Evolutionary conservation across 2,888 invertebrate genomes (phyloP).

Genomic region (Microchrysa polita): DNA sequence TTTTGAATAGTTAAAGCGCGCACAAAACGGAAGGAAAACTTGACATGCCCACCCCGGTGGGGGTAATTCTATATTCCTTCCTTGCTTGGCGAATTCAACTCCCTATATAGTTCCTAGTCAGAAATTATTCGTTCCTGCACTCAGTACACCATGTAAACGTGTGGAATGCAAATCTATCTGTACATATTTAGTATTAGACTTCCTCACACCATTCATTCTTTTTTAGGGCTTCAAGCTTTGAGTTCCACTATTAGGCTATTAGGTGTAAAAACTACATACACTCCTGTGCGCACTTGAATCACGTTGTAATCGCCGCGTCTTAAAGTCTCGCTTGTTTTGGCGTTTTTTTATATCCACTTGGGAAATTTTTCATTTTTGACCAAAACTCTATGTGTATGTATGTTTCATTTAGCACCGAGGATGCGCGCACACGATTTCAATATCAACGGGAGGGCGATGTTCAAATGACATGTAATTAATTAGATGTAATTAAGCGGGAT

Average conservation of each 20-base stretch:
- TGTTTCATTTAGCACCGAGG: too few species aligned
- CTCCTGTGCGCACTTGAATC: neutral
- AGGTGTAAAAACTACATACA: too few species aligned
- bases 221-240: too few species aligned
- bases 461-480: slow-evolving; percentile 55
- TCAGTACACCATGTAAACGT: slow-evolving; percentile 21
- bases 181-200: slow-evolving; percentile 33
- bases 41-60: neutral
- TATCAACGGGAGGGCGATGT: slow-evolving; percentile 52
- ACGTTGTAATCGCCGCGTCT: neutral
- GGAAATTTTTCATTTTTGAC: slow-evolving; percentile 25
- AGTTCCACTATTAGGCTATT: too few species aligned
- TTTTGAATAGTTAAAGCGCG: too few species aligned
- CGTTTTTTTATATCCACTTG: slow-evolving; percentile 19
- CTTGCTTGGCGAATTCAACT: neutral
- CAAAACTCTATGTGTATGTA: slow-evolving; percentile 33
- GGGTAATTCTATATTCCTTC: neutral
- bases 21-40: too few species aligned
- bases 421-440: neutral
- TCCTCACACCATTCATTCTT: neutral
- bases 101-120: too few species aligned
- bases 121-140: neutral
- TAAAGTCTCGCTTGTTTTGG: slow-evolving; percentile 21
- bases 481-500: slow-evolving; percentile 54
- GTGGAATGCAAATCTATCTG: slow-evolving; percentile 41